A percentile compares a stretch with the other conserved stretches of the same genome.
Evolutionary conservation across 2,113 vertebrate species (phyloP).

Genomic region (Willisornis vidua): DNA sequence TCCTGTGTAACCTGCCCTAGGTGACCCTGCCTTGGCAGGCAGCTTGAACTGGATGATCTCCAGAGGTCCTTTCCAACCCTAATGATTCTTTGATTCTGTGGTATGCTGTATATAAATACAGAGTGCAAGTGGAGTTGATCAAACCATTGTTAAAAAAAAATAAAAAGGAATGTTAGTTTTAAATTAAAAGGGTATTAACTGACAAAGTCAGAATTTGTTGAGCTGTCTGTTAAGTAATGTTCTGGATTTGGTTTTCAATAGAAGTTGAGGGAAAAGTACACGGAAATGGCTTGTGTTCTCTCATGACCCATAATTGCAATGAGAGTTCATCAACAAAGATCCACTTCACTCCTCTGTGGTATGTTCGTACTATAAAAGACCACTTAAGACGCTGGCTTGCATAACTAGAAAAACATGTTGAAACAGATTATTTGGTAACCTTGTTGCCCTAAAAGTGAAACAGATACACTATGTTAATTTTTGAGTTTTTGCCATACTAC

Average conservation of each 20-base stretch:
- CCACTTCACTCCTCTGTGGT: background rate
- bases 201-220: background rate
- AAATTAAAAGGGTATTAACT: background rate
- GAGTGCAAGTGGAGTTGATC: fast-evolving
- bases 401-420: background rate
- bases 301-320: background rate
- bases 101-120: background rate
- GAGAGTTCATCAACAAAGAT: background rate
- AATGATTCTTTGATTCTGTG: background rate
- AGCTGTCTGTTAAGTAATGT: background rate
- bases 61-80: background rate
- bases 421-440: background rate
- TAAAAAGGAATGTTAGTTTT: background rate
- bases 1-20: background rate
- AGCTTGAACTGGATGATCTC: background rate
- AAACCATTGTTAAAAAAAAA: background rate
- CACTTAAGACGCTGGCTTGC: background rate
- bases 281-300: background rate
- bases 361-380: background rate
- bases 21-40: background rate
- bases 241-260: background rate
- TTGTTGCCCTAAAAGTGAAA: background rate
- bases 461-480: background rate
- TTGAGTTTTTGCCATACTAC: background rate
- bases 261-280: background rate